phyloP scores from a whole-genome alignment of 1,140 invertebrate species.

The Alviniconcha marisindica region DNA sequence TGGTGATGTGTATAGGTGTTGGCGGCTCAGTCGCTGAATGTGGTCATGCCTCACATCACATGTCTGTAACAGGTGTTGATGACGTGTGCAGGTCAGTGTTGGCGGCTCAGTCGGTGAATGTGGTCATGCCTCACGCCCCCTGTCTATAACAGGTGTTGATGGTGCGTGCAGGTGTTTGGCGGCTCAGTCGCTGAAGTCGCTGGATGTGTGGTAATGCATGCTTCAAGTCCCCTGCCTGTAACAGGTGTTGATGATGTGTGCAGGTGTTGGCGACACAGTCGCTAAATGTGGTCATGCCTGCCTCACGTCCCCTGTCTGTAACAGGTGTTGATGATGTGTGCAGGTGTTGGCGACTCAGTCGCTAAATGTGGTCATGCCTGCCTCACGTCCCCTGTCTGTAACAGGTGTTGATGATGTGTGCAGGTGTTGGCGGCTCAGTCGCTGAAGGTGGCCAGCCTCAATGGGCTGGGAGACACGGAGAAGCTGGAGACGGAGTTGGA shows the following conservation, averaged over 20 bases:
- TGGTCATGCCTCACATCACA: too few relatives aligned
- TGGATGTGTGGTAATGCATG: too few relatives aligned
- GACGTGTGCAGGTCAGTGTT: too few relatives aligned
- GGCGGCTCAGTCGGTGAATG: too few relatives aligned
- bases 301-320: background rate
- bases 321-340: background rate
- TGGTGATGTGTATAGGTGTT: conserved; percentile 49
- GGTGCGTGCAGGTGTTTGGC: background rate
- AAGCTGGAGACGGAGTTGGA: conserved; percentile 58
- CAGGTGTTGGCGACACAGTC: conserved; percentile 49
- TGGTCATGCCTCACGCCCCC: background rate
- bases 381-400: too few relatives aligned
- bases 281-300: background rate
- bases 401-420: background rate
- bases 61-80: too few relatives aligned
- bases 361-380: background rate
- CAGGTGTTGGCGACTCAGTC: background rate
- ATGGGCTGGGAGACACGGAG: conserved; percentile 53
- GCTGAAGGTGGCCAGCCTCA: conserved; percentile 58
- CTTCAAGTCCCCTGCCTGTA: too few relatives aligned
- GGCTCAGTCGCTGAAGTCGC: background rate
- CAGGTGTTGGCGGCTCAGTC: conserved; percentile 60
- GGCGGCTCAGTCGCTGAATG: conserved; percentile 58
- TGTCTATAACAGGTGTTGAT: background rate
- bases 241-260: background rate